Evolutionary conservation across 1,140 invertebrate species (phyloP), one percentile per base, ranked within the genome.

Genomic region (Portunus trituberculatus): DNA sequence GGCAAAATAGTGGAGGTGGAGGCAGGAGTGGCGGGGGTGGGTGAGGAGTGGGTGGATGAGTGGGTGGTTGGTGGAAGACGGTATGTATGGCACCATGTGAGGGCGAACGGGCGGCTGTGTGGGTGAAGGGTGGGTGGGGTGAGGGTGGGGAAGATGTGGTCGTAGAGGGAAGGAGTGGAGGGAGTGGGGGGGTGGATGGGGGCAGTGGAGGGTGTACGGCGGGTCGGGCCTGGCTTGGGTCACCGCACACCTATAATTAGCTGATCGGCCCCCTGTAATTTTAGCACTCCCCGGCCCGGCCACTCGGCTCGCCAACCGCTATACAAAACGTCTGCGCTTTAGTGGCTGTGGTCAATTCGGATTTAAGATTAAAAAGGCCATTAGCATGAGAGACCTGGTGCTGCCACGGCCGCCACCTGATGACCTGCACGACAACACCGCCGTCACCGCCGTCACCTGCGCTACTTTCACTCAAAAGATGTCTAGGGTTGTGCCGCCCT

Each of bases 311-410:
- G 76, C 29, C 86, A 67, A 89, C 93, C 93, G 48, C 93, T 82
- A 94, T 94, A 94, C 93, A 94, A 94, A 94, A 94, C 93, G 93
- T 94, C 93, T 67, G 93, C 84, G 45, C 93, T 94, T 94, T 93
- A 87, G 82, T 87, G 92, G 82, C 82, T 93, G 32, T 93, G 92
- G 82, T 82, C 86, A 88, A 94, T 94, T 45, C 93, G 86, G 93
- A 89, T 89, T 94, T 87, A 89, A 94, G 93, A 89, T 82, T 89
- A 94, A 89, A 94, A 94, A 89, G 48, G 48, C 84, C 93, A 94
- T 94, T 89, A 94, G 89, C 86, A 89, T 88, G 93, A 89, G 93
- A 25, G 83, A 45, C 32, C 46, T 31, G 39, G 83, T 46, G 87
- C 87, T 87, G 82, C 92, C 92, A 93, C 46, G 92, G 31, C n/a